phyloP scores from a whole-genome alignment of 2,113 vertebrate genomes.

The Nycticryphes semicollaris region DNA sequence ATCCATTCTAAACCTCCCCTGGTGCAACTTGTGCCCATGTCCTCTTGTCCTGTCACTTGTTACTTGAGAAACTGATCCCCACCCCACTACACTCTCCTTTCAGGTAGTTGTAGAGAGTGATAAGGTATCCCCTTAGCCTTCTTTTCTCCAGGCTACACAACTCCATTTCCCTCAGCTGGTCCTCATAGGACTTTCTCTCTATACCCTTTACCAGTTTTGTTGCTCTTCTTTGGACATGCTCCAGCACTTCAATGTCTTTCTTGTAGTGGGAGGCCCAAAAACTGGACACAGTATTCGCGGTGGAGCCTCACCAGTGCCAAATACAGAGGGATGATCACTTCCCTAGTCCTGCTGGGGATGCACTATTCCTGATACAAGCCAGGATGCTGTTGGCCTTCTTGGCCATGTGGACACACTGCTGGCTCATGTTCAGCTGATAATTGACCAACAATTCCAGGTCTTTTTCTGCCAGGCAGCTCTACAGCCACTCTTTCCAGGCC shows the following conservation, averaged over 20 bases:
- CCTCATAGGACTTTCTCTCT: not conserved
- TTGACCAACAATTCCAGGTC: not conserved
- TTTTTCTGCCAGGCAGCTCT: not conserved
- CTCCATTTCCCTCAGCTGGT: not conserved
- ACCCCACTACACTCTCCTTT: not conserved
- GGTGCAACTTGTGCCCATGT: not conserved
- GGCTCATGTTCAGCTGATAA: not conserved
- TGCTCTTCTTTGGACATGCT: not conserved
- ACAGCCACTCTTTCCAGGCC: not conserved
- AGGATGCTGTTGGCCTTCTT: not conserved
- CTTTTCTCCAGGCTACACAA: not conserved
- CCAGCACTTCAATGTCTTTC: not conserved
- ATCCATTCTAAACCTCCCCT: not conserved
- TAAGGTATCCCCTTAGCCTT: not conserved
- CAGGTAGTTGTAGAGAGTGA: not conserved
- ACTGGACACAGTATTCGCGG: not conserved
- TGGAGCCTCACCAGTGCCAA: not conserved
- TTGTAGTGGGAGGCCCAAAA: not conserved
- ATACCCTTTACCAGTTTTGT: not conserved
- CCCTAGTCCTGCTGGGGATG: not conserved
- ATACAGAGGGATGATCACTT: not conserved
- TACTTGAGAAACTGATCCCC: not conserved
- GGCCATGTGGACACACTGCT: not conserved
- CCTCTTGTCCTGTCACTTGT: not conserved
- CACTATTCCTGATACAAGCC: not conserved